Conservation (phyloP, 2,888 invertebrate genomes). For the Mesochorus sp. region DNA sequence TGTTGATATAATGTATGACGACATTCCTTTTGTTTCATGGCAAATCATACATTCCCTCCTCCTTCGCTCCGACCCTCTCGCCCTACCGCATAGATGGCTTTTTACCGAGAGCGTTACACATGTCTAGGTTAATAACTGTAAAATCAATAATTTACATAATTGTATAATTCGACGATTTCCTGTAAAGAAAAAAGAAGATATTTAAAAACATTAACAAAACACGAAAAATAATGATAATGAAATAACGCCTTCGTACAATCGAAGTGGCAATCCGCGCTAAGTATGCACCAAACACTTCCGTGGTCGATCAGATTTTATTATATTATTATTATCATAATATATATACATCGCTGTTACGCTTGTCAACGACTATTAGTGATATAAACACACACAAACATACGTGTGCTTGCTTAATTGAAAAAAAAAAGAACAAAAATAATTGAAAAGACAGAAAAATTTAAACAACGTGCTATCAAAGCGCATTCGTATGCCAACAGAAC, state of each 20-base stretch:
- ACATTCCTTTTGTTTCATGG: conserved; percentile 78
- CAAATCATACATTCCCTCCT: conserved; percentile 1
- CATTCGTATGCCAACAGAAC: conserved; percentile 47
- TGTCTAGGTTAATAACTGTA: conserved; percentile 65
- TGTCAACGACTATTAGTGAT: conserved; percentile 61
- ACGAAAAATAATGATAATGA: conserved; percentile 43
- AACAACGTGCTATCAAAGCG: no score
- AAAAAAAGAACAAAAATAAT: conserved; percentile 44
- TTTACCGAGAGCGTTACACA: conserved; percentile 72
- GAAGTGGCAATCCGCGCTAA: conserved; percentile 70
- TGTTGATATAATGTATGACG: conserved; percentile 80
- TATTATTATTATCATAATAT: conserved; percentile 50
- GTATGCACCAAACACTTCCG: conserved; percentile 63
- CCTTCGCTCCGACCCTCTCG: not conserved
- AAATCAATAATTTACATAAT: conserved; percentile 69
- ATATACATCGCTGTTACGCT: conserved; percentile 64
- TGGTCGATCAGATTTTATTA: conserved; percentile 61
- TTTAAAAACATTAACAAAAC: conserved; percentile 29
- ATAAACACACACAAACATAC: conserved; percentile 11
- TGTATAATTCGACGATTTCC: conserved; percentile 67
- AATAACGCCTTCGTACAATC: conserved; percentile 73
- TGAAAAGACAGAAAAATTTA: no score
- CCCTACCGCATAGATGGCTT: conserved; percentile 67
- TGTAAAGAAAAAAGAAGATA: conserved; percentile 15
- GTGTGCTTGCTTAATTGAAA: conserved; percentile 45